phyloP scores from a whole-genome alignment of 2,797 vertebrate species.

The Galaxias olidus region DNA sequence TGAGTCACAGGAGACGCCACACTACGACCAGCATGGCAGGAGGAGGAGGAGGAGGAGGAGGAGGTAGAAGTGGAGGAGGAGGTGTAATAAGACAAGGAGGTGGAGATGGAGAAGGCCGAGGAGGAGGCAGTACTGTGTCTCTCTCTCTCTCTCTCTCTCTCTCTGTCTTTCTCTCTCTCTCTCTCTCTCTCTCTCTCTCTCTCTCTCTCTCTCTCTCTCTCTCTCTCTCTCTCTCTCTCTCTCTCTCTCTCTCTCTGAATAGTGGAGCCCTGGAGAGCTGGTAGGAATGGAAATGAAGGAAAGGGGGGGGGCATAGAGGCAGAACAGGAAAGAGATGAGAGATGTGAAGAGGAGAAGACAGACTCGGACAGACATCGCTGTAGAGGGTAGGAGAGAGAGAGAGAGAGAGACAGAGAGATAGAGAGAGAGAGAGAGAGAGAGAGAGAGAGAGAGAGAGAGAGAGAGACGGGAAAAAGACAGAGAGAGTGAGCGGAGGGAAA shows the following conservation, averaged over 20 bases:
- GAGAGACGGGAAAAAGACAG: neutral
- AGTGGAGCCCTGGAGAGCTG: neutral
- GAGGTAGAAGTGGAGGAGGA: neutral
- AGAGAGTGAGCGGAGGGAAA: slow-evolving; percentile 18
- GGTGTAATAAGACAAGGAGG: neutral
- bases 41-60: neutral
- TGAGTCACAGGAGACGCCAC: slow-evolving; percentile 5
- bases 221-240: neutral
- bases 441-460: neutral
- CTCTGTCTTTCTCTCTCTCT: neutral
- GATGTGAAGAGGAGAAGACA: neutral
- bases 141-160: neutral
- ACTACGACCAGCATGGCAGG: neutral
- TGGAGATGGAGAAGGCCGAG: slow-evolving; percentile 29
- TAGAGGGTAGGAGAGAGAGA: neutral
- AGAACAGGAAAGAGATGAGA: neutral
- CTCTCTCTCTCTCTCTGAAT: neutral
- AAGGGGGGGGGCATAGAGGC: no score
- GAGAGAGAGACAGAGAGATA: neutral
- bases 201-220: neutral
- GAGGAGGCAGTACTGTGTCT: slow-evolving; percentile 18
- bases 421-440: neutral
- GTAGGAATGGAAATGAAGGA: neutral
- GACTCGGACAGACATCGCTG: neutral
- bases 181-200: neutral